A percentile compares a stretch with the other conserved stretches of the same genome.
Conservation (phyloP, 1,140 invertebrate species). For the Propsilocerus akamusi region DNA sequence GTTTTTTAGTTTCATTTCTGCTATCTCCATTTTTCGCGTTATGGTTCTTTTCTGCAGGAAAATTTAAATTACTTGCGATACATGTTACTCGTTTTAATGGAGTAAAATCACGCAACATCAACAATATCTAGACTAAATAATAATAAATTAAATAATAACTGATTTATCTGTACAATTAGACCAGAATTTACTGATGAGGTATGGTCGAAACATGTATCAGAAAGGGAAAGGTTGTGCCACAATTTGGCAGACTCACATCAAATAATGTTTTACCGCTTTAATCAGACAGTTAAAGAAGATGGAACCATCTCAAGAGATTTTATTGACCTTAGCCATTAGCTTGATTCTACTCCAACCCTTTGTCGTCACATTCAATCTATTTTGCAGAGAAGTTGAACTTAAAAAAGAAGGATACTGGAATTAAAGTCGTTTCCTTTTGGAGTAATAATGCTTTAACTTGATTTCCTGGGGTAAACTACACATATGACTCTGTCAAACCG, state of each 20-base stretch:
- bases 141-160: background rate
- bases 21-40: no score
- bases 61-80: constrained; percentile 4
- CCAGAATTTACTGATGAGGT: background rate
- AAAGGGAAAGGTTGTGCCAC: background rate
- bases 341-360: no score
- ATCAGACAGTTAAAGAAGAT: background rate
- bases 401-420: no score
- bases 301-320: no score
- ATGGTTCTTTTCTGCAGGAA: constrained; percentile 1
- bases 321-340: no score
- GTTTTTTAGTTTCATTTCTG: background rate
- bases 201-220: background rate
- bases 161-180: background rate
- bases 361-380: no score
- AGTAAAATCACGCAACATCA: background rate
- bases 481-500: no score
- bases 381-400: no score
- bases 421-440: no score
- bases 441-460: no score
- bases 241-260: background rate
- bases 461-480: no score
- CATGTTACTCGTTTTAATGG: background rate
- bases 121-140: no score
- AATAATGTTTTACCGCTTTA: background rate